Conservation (phyloP, 2,888 invertebrate genomes). For the Melangyna quadrimaculata region DNA sequence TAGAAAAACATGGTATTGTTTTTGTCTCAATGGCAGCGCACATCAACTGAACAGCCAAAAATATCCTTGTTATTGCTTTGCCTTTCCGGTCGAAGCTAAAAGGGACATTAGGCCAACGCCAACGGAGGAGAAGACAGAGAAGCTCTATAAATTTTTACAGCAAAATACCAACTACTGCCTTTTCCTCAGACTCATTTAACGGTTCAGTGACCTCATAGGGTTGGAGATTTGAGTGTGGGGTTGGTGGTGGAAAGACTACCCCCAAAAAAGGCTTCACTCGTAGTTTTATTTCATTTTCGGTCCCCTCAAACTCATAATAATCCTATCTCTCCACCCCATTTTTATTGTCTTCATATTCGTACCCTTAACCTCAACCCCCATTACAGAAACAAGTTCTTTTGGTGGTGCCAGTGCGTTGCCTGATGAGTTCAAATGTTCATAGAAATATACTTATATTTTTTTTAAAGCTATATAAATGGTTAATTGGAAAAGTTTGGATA, state of each 20-base stretch:
- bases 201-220: constrained; percentile 33
- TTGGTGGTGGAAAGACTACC: neutral
- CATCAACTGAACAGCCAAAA: neutral
- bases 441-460: neutral
- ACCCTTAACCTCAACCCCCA: neutral
- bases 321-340: constrained; percentile 18
- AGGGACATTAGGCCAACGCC: neutral
- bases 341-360: neutral
- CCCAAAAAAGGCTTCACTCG: constrained; percentile 40
- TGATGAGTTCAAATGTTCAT: neutral
- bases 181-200: constrained; percentile 32
- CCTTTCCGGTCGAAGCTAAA: constrained; percentile 10
- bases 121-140: neutral
- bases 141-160: constrained; percentile 39
- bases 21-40: constrained; percentile 44
- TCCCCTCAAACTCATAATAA: constrained; percentile 22
- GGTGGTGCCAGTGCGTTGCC: constrained; percentile 1
- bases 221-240: neutral
- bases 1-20: constrained; percentile 11
- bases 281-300: constrained; percentile 31
- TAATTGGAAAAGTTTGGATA: constrained; percentile 10
- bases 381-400: neutral
- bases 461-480: neutral
- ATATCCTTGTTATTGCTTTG: constrained; percentile 17
- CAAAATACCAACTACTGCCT: neutral